Evolutionary conservation across 2,797 vertebrate species (phyloP), one percentile per base, ranked within the genome.

Genomic region (Sebastiscus albofasciatus): DNA sequence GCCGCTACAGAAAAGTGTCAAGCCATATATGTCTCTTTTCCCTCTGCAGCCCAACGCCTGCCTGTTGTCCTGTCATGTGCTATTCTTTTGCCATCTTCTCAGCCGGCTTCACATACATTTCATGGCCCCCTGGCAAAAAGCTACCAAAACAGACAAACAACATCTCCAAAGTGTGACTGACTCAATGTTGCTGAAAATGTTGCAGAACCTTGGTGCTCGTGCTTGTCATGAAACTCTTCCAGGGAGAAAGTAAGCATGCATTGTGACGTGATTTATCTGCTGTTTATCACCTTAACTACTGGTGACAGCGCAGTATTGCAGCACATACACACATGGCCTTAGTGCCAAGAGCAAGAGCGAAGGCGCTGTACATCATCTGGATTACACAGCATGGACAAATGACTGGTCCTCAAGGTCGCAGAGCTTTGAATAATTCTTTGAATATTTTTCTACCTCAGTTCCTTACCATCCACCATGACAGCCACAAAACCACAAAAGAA

Each of bases 211-310:
- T 65, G 71, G 81, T n/a, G n/a, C n/a, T 1, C 4, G 20, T 1
- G 59, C 29, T 67, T 8, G n/a, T 59, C 3, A 8, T 66, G 33
- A 67, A 76, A 54, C n/a, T 58, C 26, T 62, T 14, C 20, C 29
- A 13, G 55, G 33, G 18, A 46, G 29, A 76, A 68, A 31, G 31
- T 34, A 5, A 76, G 39, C 46, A 14, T 49, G 64, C 36, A 31
- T 3, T 3, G 58, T 67, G 79, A 83, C 78, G 12, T 61, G 67
- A 81, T 89, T 78, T 70, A 84, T 83, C 60, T 87, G 39, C 75
- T 46, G 33, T 80, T 75, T 33, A 69, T 77, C 75, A 79, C 60
- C 29, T 82, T 59, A 75, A 79, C 64, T 69, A 52, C 59, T 42
- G 52, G 61, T 64, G 83, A 72, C 69, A 54, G 7, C 1, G 8